Evolutionary conservation across 2,797 vertebrate species (phyloP), one percentile per base, ranked within the genome.

Genomic region (Triplophysa yarkandensis): DNA sequence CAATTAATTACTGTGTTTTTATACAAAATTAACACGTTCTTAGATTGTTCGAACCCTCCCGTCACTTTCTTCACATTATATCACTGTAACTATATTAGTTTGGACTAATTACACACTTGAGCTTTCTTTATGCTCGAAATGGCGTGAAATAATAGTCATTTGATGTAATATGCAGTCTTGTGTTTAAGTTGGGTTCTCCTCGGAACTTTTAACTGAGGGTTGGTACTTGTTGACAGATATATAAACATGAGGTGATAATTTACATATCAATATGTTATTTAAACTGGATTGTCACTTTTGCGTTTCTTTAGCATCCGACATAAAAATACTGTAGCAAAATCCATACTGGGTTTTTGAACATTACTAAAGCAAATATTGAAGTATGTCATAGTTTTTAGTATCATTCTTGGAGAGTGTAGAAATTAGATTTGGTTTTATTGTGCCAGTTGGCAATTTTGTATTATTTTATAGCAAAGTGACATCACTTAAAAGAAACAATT

Each of bases 21-120:
- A 74, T 48, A 34, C 21, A 10, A 74, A 74, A 74, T 74, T 60
- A 74, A 66, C 54, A 67, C 63, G 48, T 60, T 67, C 41, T 41
- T 74, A 27, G 39, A 48, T 74, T 67, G 44, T n/a, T 46, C 2
- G 17, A 60, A 67, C 27, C 11, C n/a, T 74, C 62, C 44, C 63
- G 58, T 67, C 52, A 60, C 52, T 41, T 57, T 46, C 28, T 14
- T 30, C 55, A 60, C 44, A 32, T 74, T 52, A 46, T 16, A 60
- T 32, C 19, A 34, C n/a, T 32, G 25, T 69, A 19, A 39, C 23
- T 34, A 9, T 67, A 28, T 36, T 21, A 39, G 21, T 48, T 43
- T 67, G 27, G 32, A 60, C 72, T 67, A 67, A 74, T 74, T 50
- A 48, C 23, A 74, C 30, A 60, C 5, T 74, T 67, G 57, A 58